Conservation (phyloP, 2,888 invertebrate genomes). For the Aphodius sticticus region DNA sequence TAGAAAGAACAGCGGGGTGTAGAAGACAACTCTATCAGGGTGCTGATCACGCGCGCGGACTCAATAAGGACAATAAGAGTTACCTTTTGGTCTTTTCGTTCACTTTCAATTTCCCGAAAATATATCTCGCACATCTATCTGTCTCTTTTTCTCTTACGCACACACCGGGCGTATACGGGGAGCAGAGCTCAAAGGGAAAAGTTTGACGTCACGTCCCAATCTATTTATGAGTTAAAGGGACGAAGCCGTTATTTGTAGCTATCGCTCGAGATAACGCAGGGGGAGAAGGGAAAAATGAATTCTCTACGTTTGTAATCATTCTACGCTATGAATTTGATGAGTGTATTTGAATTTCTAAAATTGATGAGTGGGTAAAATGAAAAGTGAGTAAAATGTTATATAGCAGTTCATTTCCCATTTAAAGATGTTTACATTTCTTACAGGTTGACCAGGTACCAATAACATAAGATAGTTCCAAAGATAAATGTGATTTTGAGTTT, state of each 20-base stretch:
- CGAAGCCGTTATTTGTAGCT: conserved; percentile 12
- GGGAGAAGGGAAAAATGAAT: no score
- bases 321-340: no score
- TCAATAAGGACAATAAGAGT: conserved; percentile 48
- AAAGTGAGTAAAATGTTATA: no score
- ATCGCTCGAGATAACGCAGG: conserved; percentile 10
- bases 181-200: conserved; percentile 25
- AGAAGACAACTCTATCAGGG: conserved; percentile 24
- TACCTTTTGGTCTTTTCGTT: conserved; percentile 49
- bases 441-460: no score
- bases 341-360: no score
- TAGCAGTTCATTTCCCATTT: no score
- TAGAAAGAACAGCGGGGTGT: neutral
- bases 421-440: no score
- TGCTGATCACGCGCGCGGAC: conserved; percentile 42
- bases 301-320: no score
- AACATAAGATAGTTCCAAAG: no score
- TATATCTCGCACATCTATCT: conserved; percentile 35
- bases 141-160: neutral
- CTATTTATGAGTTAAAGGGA: conserved; percentile 15
- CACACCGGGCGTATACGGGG: conserved; percentile 12
- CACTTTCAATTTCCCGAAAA: conserved; percentile 47
- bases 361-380: no score
- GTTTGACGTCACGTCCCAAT: conserved; percentile 18
- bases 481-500: no score